Evolutionary conservation across 2,888 invertebrate genomes (phyloP).

Genomic region (Lasioglossum morio): DNA sequence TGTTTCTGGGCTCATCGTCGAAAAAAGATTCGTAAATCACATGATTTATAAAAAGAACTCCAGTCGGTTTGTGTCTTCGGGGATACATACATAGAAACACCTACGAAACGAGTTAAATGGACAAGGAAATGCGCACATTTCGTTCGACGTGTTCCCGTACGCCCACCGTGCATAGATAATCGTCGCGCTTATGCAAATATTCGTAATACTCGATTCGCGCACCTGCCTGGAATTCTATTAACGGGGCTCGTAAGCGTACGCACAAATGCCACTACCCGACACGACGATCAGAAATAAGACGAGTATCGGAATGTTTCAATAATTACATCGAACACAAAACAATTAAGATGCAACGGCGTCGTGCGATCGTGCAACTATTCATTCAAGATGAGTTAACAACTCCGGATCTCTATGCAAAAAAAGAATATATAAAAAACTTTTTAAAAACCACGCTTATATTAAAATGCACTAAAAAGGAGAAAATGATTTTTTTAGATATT

Average conservation of each 20-base stretch:
- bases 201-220: constrained; percentile 61
- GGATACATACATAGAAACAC: constrained; percentile 16
- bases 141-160: constrained; percentile 53
- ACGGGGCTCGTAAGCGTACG: constrained; percentile 28
- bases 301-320: constrained; percentile 22
- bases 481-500: too few relatives aligned
- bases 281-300: constrained; percentile 14
- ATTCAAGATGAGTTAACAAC: neutral
- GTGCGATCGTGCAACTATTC: neutral
- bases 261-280: constrained; percentile 6
- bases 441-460: too few relatives aligned
- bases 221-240: constrained; percentile 57
- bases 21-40: neutral
- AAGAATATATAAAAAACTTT: too few relatives aligned
- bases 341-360: neutral
- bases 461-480: too few relatives aligned
- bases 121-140: constrained; percentile 43
- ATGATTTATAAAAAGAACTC: neutral
- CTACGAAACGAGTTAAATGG: constrained; percentile 26
- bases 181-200: constrained; percentile 70
- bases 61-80: constrained; percentile 41
- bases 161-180: constrained; percentile 64
- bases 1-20: neutral
- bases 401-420: too few relatives aligned
- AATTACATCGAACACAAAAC: constrained; percentile 29